Evolutionary conservation across 1,140 invertebrate genomes (phyloP), one percentile per base, ranked within the genome.

Genomic region (Drosophila insularis): DNA sequence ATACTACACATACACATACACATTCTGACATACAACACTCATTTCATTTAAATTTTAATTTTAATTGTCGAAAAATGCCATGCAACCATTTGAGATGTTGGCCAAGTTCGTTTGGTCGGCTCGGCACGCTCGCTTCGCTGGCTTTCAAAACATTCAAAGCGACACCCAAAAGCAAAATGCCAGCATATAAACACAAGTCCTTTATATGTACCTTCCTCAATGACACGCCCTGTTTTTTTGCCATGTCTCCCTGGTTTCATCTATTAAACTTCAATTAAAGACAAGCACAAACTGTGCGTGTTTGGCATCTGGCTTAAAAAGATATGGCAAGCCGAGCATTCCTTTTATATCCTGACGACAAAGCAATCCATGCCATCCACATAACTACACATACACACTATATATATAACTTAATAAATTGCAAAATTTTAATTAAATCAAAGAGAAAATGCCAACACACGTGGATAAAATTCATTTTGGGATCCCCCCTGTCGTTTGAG

Each of bases 51-150:
- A 87, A 86, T 87, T 86, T 86, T 82, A 86, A 86, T 86, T 86
- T 86, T 86, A 86, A 86, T 86, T 86, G 82, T 87, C 79, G 84
- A 87, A 87, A 87, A 87, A 87, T 89, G 76, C 69, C 70, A 82
- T 80, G 71, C 66, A 68, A 71, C 63, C 82, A 87, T 86, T 64
- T 62, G 71, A 82, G 78, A 78, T 67, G 64, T 78, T 78, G 66
- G 56, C 60, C 73, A 65, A 76, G 56, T 76, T 76, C 60, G 66
- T 63, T 76, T 63, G 66, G 70, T 72, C 59, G 39, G 61, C 35
- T 46, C 61, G 55, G 60, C 23, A 46, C 39, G 46, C 37, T 72
- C 78, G 74, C 71, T 68, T 80, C 66, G 70, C 11, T 85, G 70
- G 43, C 68, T 78, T 70, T 61, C 68, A 71, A 85, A 76, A 61